Evolutionary conservation across 2,888 invertebrate species (phyloP).

Genomic region (Microplitis manilae): DNA sequence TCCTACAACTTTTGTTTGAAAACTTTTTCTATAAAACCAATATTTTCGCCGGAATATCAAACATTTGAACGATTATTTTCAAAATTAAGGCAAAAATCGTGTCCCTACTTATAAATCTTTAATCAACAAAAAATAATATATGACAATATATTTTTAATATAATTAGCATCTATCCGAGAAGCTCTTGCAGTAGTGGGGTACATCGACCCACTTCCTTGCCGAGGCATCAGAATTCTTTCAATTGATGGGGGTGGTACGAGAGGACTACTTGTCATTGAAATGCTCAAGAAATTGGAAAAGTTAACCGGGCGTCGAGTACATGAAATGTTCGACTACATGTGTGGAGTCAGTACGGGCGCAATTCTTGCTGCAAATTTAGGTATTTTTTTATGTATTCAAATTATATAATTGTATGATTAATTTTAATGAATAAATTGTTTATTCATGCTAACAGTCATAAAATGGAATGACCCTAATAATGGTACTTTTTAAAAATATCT

Average conservation of each 20-base stretch:
- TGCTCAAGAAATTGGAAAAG: slow-evolving; percentile 84
- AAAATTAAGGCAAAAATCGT: no score
- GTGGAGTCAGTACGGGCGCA: slow-evolving; percentile 89
- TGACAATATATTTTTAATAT: slow-evolving; percentile 33
- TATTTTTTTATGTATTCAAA: slow-evolving; percentile 60
- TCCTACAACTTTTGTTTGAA: no score
- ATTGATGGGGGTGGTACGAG: slow-evolving; percentile 94
- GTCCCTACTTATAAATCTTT: no score
- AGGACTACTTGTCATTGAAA: slow-evolving; percentile 88
- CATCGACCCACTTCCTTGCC: slow-evolving; percentile 78
- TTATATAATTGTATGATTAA: neutral
- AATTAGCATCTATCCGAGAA: slow-evolving; percentile 69
- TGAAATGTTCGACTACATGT: slow-evolving; percentile 90
- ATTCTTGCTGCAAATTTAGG: slow-evolving; percentile 84
- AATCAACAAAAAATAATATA: neutral
- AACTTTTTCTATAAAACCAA: no score
- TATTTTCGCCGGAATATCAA: no score
- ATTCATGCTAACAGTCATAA: slow-evolving; percentile 53
- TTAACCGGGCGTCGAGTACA: slow-evolving; percentile 79
- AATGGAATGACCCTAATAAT: slow-evolving; percentile 46
- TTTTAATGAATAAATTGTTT: neutral
- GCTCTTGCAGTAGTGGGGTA: slow-evolving; percentile 83
- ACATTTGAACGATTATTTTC: no score
- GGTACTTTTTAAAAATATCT: slow-evolving; percentile 37
- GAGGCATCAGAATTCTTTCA: slow-evolving; percentile 85